Base-by-base conservation (phyloP, 2,888 invertebrate genomes). In the Emmelina monodactyla region DNA sequence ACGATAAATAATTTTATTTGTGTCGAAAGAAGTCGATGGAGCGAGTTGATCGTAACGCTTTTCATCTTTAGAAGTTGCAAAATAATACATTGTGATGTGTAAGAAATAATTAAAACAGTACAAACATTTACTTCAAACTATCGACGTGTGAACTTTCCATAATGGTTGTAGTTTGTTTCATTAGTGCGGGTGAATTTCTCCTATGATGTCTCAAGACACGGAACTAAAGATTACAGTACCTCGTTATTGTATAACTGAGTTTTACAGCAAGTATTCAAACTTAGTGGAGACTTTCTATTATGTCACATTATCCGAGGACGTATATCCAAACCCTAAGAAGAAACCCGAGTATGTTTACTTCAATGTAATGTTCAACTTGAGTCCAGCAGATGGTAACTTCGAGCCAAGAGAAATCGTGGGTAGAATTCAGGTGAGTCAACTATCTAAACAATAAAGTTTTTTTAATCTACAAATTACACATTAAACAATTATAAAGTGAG, bases 201-300 rank as follows among this genome's bases (percentile, higher is more conserved):
- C 25, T 3, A 25, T 11, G 25, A 78, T 78, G 78, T 78, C 78
- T 61, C 62, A 64, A 52, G 75, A 73, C 46, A 57, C 61, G 43
- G 71, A 76, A 52, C 50, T 67, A 40, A 47, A 61, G 37, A 67
- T 79, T 64, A 60, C 69, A 45, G 72, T 79, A 49, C 78, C 78
- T 47, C 72, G 75, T 41, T 62, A 64, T 45, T 67, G 70, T 60
- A 49, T 75, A 41, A 55, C 58, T 14, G 72, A 76, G 49, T 79
- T 79, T 54, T 72, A 69, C 46, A 64, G 52, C 45, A 76, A 71
- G 52, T 76, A 75, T 55, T 61, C 67, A 22, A 78, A 75, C 63
- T 66, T 78, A 52, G 73, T 78, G 39, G 79, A 79, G 70, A 72
- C 73, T 56, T 78, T 79, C 67, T 79, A 79, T 53, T 76, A 67